A percentile compares a stretch with the other conserved stretches of the same genome.
Evolutionary conservation across 2,113 vertebrate species (phyloP).

Genomic region (Calonectris borealis): DNA sequence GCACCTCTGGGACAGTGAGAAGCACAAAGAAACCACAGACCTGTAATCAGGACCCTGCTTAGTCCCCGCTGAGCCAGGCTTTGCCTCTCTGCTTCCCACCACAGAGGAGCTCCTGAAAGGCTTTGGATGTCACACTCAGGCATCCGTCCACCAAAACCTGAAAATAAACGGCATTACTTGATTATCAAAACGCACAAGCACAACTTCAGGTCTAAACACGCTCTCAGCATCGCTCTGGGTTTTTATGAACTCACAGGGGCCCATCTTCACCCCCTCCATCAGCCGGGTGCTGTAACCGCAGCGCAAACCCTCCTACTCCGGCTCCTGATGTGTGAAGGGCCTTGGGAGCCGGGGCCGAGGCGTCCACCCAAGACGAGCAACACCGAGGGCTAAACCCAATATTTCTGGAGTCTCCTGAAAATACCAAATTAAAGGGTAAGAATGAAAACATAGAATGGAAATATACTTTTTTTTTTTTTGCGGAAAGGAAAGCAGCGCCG

Average conservation of each 20-base stretch:
- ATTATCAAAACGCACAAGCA: neutral
- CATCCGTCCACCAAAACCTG: neutral
- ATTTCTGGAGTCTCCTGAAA: neutral
- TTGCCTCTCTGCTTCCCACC: neutral
- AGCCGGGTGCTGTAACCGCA: neutral
- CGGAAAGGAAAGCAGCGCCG: neutral
- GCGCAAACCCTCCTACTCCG: neutral
- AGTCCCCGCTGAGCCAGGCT: neutral
- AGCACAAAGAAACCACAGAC: neutral
- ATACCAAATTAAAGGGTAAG: neutral
- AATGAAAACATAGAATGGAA: neutral
- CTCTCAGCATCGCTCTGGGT: too few relatives aligned
- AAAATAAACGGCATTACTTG: neutral
- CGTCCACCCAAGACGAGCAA: too few relatives aligned
- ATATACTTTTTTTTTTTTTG: neutral
- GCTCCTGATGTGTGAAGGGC: neutral
- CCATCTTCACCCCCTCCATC: neutral
- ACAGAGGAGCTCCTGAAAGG: neutral
- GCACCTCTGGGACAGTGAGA: neutral
- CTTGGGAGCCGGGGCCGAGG: neutral
- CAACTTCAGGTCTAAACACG: rapidly evolving
- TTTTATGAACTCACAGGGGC: neutral
- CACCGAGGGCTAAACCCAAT: rapidly evolving
- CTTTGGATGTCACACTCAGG: neutral
- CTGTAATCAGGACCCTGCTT: neutral